These are phyloP conservation scores for Cheilosia variabilis DNA, from an alignment of 2,888 invertebrate genomes.

Conservation along the genomic window DNA sequence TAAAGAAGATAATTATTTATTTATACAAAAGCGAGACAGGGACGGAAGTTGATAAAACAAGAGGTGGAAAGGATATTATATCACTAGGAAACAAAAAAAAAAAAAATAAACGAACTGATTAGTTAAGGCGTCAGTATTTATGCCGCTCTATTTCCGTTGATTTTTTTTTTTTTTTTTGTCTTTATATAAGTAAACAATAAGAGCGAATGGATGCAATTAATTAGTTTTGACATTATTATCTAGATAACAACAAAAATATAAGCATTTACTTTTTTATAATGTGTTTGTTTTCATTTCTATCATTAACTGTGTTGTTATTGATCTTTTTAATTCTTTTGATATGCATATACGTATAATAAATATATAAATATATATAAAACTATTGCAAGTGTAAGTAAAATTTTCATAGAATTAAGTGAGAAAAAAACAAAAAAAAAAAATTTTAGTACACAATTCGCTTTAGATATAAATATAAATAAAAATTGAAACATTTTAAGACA, in stretches of 20 bases:
- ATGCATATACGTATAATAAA: constrained; percentile 40
- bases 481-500: constrained; percentile 19
- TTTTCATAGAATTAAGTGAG: constrained; percentile 36
- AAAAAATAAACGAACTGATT: constrained; percentile 65
- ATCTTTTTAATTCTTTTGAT: constrained; percentile 22
- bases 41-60: constrained; percentile 35
- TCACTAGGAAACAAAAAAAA: constrained; percentile 17
- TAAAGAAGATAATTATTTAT: constrained; percentile 50
- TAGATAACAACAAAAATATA: constrained; percentile 10
- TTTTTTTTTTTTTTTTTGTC: neutral
- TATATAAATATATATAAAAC: constrained; percentile 14
- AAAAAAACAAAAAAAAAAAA: constrained; percentile 16
- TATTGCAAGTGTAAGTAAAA: constrained; percentile 51
- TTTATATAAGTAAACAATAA: constrained; percentile 9
- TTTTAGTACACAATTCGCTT: constrained; percentile 70
- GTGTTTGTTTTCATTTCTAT: constrained; percentile 13
- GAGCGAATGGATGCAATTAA: constrained; percentile 68
- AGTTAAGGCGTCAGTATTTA: constrained; percentile 64
- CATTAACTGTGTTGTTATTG: constrained; percentile 30
- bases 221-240: constrained; percentile 18
- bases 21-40: constrained; percentile 49
- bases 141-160: constrained; percentile 51
- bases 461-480: constrained; percentile 55
- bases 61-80: constrained; percentile 52
- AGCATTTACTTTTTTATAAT: constrained; percentile 26